phyloP scores from a whole-genome alignment of 1,140 invertebrate genomes.

The Bombus balteatus region DNA sequence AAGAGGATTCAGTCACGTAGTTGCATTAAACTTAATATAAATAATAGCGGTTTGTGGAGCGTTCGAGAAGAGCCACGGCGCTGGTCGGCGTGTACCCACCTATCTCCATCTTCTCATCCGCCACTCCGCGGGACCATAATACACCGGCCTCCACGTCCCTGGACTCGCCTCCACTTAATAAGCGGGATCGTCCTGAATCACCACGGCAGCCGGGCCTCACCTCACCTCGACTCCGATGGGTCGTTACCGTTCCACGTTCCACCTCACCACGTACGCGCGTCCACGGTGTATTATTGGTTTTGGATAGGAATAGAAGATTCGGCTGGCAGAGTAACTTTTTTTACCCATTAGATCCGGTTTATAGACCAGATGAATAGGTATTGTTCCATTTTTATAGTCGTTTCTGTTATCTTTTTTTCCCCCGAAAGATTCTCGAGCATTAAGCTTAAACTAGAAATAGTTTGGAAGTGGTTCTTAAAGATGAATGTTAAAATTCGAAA shows the following conservation, averaged over 20 bases:
- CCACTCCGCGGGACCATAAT: constrained; percentile 76
- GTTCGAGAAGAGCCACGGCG: constrained; percentile 66
- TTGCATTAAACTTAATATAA: constrained; percentile 84
- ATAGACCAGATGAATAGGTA: too few species aligned
- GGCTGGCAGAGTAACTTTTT: background rate
- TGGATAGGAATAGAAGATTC: constrained; percentile 47
- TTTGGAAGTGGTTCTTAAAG: background rate
- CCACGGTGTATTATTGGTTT: constrained; percentile 62
- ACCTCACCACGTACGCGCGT: constrained; percentile 35
- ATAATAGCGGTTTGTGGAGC: constrained; percentile 83
- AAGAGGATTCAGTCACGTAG: constrained; percentile 82
- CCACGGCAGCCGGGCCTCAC: constrained; percentile 70
- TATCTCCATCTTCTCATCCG: constrained; percentile 79
- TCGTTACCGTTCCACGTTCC: constrained; percentile 65
- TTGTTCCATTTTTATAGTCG: too few species aligned
- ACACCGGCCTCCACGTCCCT: constrained; percentile 73
- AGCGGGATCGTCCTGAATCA: constrained; percentile 81
- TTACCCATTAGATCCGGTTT: too few species aligned
- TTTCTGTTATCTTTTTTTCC: too few species aligned
- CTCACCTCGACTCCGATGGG: constrained; percentile 57
- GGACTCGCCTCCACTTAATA: constrained; percentile 82
- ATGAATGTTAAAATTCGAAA: background rate
- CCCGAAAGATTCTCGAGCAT: too few species aligned
- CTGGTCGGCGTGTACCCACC: constrained; percentile 74
- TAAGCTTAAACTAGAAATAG: too few species aligned